Evolutionary conservation across 2,888 invertebrate genomes (phyloP), one percentile per base, ranked within the genome.

Genomic region (Melipona bicolor): DNA sequence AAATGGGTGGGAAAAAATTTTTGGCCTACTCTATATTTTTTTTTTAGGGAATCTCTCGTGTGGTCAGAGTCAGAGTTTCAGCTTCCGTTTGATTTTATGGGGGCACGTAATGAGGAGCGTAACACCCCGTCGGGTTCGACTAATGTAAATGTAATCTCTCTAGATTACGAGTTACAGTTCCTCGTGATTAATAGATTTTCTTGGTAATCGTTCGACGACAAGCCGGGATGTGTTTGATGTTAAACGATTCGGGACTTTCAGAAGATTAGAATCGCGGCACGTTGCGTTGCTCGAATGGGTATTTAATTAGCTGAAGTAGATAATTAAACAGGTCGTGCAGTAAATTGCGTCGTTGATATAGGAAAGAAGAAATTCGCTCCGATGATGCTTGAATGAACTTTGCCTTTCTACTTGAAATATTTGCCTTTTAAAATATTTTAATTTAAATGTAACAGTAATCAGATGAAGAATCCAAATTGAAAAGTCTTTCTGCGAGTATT

Each of bases 171-270:
- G 21, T 56, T 56, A 11, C 24, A n/a, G 27, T 5, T 56, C 9
- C 11, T 43, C 27, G 17, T 59, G n/a, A 56, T 75, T 67, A 67
- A 75, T 27, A 21, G 54, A 49, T 59, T n/a, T 61, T 36, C 65
- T 27, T 49, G 54, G 19, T 32, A 21, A 19, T 69, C 19, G 43
- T 67, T 67, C 49, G 4, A 11, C 52, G 32, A 27, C 21, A 54
- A 6, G 19, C 15, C 13, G 32, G 9, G 27, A 15, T 15, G 13
- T 52, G 19, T 68, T 68, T 68, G 68, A 27, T 27, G 19, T 13
- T n/a, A 21, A 54, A 68, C 50, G 24, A 32, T 32, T 32, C 32
- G 4, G 32, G 21, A 69, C 6, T 32, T 43, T 13, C 21, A n/a
- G 56, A 17, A 54, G 52, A 54, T 69, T 27, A 54, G 24, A 69